phyloP scores from a whole-genome alignment of 2,888 invertebrate genomes.

The Nomada ferruginata region DNA sequence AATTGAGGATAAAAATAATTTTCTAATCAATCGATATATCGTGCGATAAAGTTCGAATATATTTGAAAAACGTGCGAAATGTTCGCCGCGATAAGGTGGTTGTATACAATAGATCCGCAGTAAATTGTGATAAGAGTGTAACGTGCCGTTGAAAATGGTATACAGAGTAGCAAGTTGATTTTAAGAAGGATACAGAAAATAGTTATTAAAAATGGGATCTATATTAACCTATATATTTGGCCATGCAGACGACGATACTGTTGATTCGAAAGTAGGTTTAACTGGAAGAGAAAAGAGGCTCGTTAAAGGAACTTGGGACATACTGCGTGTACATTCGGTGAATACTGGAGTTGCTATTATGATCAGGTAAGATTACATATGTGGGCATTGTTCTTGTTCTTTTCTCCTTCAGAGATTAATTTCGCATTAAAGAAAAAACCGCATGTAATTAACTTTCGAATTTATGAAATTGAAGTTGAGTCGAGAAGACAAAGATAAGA shows the following conservation, averaged over 20 bases:
- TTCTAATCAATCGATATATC: background rate
- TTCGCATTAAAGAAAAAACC: background rate
- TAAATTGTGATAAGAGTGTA: too few species aligned
- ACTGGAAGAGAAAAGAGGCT: conserved; percentile 80
- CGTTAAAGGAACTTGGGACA: conserved; percentile 81
- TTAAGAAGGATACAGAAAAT: background rate
- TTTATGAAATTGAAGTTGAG: background rate
- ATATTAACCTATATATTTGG: conserved; percentile 53
- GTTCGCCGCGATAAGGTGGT: too few species aligned
- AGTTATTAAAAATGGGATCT: conserved; percentile 18
- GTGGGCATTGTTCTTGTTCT: too few species aligned
- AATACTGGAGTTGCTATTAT: conserved; percentile 82
- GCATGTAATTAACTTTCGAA: background rate
- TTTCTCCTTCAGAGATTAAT: background rate
- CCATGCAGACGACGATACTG: conserved; percentile 45
- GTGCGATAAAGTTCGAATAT: too few species aligned
- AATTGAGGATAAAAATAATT: background rate
- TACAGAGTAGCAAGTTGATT: background rate
- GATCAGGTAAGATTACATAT: conserved; percentile 76
- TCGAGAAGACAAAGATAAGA: background rate
- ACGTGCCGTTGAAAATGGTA: too few species aligned
- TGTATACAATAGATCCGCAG: too few species aligned
- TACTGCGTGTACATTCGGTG: conserved; percentile 79
- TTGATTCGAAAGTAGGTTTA: conserved; percentile 80
- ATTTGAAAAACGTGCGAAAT: background rate